Percentiles rank a stretch among this genome's conserved stretches.
phyloP scores from a whole-genome alignment of 2,797 vertebrate species.

The Hapalemur alaotrensis region DNA sequence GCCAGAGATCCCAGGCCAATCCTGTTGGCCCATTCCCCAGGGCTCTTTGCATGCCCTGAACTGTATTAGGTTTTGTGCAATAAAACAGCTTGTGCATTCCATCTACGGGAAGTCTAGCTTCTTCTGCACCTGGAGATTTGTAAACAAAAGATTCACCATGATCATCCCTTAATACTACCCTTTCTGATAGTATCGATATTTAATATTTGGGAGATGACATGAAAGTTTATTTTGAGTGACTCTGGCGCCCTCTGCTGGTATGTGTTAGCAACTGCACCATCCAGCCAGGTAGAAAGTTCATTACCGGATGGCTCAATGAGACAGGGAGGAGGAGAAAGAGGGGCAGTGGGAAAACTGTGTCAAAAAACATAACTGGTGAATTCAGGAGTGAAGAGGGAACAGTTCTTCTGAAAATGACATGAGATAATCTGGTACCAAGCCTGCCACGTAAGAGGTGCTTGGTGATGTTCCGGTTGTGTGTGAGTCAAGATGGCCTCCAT shows the following conservation, averaged over 20 bases:
- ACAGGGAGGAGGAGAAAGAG: neutral
- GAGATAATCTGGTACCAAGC: neutral
- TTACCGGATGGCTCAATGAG: neutral
- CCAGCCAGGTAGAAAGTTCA: neutral
- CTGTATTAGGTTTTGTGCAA: neutral
- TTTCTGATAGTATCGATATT: neutral
- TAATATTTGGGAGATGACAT: neutral
- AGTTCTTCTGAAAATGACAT: neutral
- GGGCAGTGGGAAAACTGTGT: neutral
- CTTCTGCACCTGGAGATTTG: neutral
- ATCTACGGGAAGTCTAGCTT: neutral
- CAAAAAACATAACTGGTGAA: neutral
- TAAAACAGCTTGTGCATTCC: neutral
- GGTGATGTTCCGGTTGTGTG: neutral
- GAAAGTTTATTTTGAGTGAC: neutral
- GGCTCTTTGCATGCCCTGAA: neutral
- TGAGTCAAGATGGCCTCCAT: neutral
- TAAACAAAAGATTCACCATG: neutral
- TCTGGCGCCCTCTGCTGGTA: neutral
- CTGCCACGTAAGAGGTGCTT: neutral
- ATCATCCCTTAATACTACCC: neutral
- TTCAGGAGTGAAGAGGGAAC: neutral
- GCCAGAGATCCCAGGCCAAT: neutral
- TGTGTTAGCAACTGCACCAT: neutral
- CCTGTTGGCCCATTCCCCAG: neutral